Evolutionary conservation across 1,140 invertebrate species (phyloP), one percentile per base, ranked within the genome.

Genomic region (Arctopsyche grandis): DNA sequence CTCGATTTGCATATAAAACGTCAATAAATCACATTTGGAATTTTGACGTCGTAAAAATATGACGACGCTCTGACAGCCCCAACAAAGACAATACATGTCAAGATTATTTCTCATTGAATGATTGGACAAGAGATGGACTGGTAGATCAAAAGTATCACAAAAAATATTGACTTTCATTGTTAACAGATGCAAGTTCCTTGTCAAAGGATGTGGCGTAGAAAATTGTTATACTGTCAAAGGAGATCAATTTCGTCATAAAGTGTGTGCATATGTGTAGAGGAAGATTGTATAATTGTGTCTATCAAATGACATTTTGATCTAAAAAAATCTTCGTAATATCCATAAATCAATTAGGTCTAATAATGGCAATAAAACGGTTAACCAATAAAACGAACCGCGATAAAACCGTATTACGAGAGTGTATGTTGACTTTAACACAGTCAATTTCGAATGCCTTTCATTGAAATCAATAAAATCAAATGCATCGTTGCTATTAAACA

Each of bases 301-400:
- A 52, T 52, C 12, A 52, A 52, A 52, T 14, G 10, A 52, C 16
- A 52, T 14, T 16, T 12, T 14, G 16, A 52, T 52, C 16, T 52
- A 12, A 52, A 12, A 52, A 52, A 3, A 52, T 52, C 48, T 12
- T 12, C 48, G 29, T 38, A 38, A 38, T 38, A 38, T 38, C 16
- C 9, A 26, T 66, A 66, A 66, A 66, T 66, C 63, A 66, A 66
- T 66, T 66, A 66, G 22, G 22, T 12, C 24, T 66, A 66, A 66
- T 66, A 66, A 66, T 29, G 63, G 22, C 63, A 66, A 66, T 66
- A 66, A 66, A 66, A 66, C 63, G 63, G 21, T 66, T 66, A 60
- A 5, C 21, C 5, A 66, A 66, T 66, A 66, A 29, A 66, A 26
- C 14, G 24, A 21, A 14, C 10, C 63, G 63, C 63, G 9, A 66